phyloP scores from a whole-genome alignment of 2,797 vertebrate species.

The Urophycis tenuis region DNA sequence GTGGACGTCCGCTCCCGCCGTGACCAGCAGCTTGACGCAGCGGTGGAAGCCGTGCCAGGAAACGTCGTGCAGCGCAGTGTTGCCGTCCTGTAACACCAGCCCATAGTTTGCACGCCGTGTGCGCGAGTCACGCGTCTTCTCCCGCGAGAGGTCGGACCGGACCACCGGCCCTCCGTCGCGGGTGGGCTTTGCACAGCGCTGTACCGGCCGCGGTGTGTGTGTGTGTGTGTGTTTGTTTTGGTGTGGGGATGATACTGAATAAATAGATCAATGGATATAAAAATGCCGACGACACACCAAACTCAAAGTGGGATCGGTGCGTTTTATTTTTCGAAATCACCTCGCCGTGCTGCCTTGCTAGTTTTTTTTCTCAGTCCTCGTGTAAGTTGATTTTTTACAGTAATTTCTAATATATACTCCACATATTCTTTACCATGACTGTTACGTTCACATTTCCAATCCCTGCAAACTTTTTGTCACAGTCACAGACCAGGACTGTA shows the following conservation, averaged over 20 bases:
- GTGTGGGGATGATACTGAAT: no score
- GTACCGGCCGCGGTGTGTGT: no score
- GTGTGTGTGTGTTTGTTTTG: no score
- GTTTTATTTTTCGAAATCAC: no score
- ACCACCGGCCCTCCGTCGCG: no score
- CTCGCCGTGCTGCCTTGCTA: background rate
- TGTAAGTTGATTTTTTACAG: background rate
- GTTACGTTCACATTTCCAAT: background rate
- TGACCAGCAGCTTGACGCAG: conserved; percentile 83
- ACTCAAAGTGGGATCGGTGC: no score
- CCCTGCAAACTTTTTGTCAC: background rate
- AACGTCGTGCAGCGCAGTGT: conserved; percentile 85
- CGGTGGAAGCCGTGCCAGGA: conserved; percentile 89
- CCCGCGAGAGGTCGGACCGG: no score
- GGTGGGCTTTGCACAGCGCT: no score
- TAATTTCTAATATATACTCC: background rate
- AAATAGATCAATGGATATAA: no score
- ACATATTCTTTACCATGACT: background rate
- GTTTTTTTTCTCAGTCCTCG: background rate
- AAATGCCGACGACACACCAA: no score
- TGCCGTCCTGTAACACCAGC: conserved; percentile 74
- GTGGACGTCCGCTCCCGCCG: conserved; percentile 81
- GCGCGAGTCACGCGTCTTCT: no score
- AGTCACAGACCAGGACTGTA: background rate
- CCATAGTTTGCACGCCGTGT: background rate